Percentiles rank a stretch among this genome's conserved stretches.
Conservation (phyloP, 2,113 vertebrate genomes). For the Eubucco bourcierii region DNA sequence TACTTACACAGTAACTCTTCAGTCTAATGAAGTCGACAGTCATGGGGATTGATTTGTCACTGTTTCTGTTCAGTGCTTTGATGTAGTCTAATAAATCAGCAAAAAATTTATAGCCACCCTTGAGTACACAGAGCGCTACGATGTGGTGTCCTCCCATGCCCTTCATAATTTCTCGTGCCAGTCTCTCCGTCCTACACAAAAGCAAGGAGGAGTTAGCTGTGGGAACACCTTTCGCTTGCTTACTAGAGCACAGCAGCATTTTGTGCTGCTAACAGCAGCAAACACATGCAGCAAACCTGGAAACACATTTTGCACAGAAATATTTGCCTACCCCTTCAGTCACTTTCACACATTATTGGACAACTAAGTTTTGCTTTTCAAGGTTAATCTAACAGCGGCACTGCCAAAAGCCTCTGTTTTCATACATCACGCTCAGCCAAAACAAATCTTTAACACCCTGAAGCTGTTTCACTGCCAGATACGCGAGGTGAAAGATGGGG, state of each 20-base stretch:
- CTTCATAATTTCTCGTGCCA: slow-evolving; percentile 96
- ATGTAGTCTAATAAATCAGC: slow-evolving; percentile 98
- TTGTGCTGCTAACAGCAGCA: not conserved
- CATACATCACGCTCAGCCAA: not conserved
- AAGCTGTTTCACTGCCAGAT: not conserved
- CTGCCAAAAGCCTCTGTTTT: slow-evolving; percentile 14
- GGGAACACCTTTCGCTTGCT: not conserved
- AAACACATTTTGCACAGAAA: not conserved
- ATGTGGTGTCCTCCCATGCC: slow-evolving; percentile 98
- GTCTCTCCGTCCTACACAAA: slow-evolving; percentile 88
- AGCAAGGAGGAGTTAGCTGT: not conserved
- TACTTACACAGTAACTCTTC: slow-evolving; percentile 98
- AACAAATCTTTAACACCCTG: slow-evolving; percentile 18
- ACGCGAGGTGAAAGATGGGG: rapidly evolving
- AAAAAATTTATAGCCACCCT: slow-evolving; percentile 99
- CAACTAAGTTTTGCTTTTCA: slow-evolving; percentile 18
- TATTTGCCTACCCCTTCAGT: not conserved
- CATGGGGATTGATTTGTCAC: slow-evolving; percentile 97
- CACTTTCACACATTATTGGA: not conserved
- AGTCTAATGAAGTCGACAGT: slow-evolving; percentile 98
- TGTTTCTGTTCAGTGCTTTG: slow-evolving; percentile 98
- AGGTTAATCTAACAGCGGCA: slow-evolving; percentile 31
- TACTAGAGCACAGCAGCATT: not conserved
- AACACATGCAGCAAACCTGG: not conserved
- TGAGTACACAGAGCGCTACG: slow-evolving; percentile 95